Evolutionary conservation across 2,888 invertebrate species (phyloP), one percentile per base, ranked within the genome.

Genomic region (Dioctria rufipes): DNA sequence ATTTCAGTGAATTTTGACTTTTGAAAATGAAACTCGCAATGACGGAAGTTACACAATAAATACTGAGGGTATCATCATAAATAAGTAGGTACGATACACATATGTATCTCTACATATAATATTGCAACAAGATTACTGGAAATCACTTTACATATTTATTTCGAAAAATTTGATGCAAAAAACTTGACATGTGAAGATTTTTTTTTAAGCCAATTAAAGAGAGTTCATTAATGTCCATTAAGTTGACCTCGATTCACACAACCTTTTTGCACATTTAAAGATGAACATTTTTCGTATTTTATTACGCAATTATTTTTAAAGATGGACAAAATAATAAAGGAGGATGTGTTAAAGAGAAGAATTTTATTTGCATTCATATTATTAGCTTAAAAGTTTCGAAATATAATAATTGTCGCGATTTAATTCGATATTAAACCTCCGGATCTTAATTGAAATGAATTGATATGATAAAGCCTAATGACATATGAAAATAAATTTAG

Each of bases 11-110:
- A 39, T 73, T 9, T 3, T n/a, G 11, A 6, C 4, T 61, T 39
- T 39, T n/a, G 37, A 25, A 61, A 61, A 5, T 25, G 1, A 37
- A 61, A 39, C 60, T n/a, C 25, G 25, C 73, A 73, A 42, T 73
- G 73, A 54, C 60, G 73, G 73, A 73, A 73, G 73, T 73, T 67
- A 39, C 25, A 25, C 11, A 69, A 51, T 49, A 49, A 39, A 69
- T n/a, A 4, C 54, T 4, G 11, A 54, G 54, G 54, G 54, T n/a
- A 54, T n/a, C 11, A 11, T 25, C 25, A 25, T 25, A 25, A 25
- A 25, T 25, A 25, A 25, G 25, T 25, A 25, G 25, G 25, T 25
- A 25, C 25, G 25, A 25, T 2, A 25, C 25, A 25, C 25, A 25
- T 25, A 25, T 25, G 25, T 25, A 25, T 25, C 25, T 25, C 0